Base-by-base conservation (phyloP, 1,140 invertebrate species). In the Drosophila guanche region DNA sequence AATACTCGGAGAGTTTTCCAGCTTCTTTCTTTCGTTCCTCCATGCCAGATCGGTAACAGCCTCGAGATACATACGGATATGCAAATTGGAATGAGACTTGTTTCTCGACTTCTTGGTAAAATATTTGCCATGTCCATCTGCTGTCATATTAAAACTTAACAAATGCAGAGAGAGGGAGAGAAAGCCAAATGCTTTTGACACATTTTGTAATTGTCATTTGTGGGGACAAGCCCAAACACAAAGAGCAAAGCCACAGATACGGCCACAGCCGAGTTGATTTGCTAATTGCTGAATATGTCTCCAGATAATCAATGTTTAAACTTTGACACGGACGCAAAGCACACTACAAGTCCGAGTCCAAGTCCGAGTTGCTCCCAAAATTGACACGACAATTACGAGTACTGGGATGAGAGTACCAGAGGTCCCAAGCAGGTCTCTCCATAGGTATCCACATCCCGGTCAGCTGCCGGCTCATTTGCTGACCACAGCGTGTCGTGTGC, bases 261-360 rank as follows among this genome's bases (percentile, higher is more conserved):
- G 72, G 71, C 79, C 77, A 66, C 81, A 90, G 58, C 60, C 71
- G 75, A 90, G 89, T 90, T 90, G 89, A 90, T 90, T 90, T 90
- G 89, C 89, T 90, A 90, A 90, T 90, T 90, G 89, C 89, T 89
- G 81, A 86, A 90, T 88, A 90, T 89, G 89, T 90, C 89, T 90
- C 84, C 89, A 90, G 89, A 90, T 90, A 90, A 90, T 90, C 89
- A 89, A 86, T 90, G 80, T 89, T 89, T 86, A 77, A 90, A 81
- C 86, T 86, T 83, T 90, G 83, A 88, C 83, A 88, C 57, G 62
- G 66, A 72, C 62, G 48, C 54, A 68, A 10, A 37, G 33, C 8
- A 37, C 40, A 40, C 43, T 43, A 41, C 51, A 43, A 53, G 71
- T 53, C 61, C 55, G 57, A 73, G 54, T 54, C 54, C 59, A 54